A percentile compares a stretch with the other conserved stretches of the same genome.
Conservation (phyloP, 2,888 invertebrate species). For the Oeneis ivallda region DNA sequence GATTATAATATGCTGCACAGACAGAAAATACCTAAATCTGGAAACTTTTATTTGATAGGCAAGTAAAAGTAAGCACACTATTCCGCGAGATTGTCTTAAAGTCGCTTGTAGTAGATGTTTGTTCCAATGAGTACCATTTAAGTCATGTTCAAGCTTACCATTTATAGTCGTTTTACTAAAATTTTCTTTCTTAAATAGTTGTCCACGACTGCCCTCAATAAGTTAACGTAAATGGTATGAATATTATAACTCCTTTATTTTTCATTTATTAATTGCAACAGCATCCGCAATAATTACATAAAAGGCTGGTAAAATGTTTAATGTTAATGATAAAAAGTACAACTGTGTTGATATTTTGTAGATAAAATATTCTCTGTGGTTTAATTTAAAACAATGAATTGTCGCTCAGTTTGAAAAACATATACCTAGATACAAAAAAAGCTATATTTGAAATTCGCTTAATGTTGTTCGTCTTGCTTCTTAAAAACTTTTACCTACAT, state of each 20-base stretch:
- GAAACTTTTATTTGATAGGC: background rate
- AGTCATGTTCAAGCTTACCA: background rate
- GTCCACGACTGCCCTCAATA: background rate
- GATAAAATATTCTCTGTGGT: background rate
- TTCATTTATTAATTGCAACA: conserved; percentile 5
- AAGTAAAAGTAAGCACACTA: background rate
- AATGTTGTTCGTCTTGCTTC: too few species aligned
- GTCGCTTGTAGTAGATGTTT: background rate
- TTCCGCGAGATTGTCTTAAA: background rate
- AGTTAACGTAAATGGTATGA: background rate
- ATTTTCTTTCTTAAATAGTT: background rate
- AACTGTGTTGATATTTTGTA: background rate
- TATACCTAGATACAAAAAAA: too few species aligned
- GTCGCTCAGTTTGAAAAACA: too few species aligned
- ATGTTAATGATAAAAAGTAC: background rate
- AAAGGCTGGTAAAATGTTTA: background rate
- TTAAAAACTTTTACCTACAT: too few species aligned
- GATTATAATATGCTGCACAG: background rate
- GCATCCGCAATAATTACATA: conserved; percentile 7
- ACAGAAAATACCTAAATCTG: background rate
- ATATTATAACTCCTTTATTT: background rate
- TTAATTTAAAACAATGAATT: background rate
- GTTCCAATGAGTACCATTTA: background rate
- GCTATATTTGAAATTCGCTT: too few species aligned
- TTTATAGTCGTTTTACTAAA: background rate